These are phyloP conservation scores for Drosophila bifasciata DNA, from an alignment of 1,140 invertebrate genomes.

Conservation along the genomic window DNA sequence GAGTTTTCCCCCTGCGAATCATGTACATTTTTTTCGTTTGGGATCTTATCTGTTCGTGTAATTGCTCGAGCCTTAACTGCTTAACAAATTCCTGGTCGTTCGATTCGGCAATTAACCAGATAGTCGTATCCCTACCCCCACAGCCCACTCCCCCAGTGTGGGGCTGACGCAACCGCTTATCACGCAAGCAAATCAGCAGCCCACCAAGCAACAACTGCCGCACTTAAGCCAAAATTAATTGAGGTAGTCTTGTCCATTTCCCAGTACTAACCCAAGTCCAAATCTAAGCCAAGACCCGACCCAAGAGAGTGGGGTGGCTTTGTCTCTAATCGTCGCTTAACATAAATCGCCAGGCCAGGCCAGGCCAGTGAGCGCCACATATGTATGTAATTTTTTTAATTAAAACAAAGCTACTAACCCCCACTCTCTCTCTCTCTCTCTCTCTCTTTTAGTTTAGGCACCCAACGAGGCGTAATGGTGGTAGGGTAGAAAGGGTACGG, in stretches of 20 bases:
- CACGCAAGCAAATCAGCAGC: constrained; percentile 53
- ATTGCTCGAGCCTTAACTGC: constrained; percentile 30
- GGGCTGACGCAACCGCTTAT: constrained; percentile 68
- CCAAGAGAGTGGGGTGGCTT: constrained; percentile 21
- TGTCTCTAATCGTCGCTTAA: constrained; percentile 71
- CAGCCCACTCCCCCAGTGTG: constrained; percentile 11
- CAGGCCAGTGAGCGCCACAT: constrained; percentile 47
- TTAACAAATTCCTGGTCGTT: constrained; percentile 41
- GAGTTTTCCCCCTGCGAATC: neutral
- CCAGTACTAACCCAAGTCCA: neutral
- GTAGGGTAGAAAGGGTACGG: constrained; percentile 10
- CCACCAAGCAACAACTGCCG: constrained; percentile 10
- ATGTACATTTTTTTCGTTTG: constrained; percentile 6
- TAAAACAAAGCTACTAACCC: constrained; percentile 58
- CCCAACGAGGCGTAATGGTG: constrained; percentile 22
- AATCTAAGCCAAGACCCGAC: constrained; percentile 1
- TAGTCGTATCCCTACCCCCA: neutral
- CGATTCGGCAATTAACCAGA: constrained; percentile 40
- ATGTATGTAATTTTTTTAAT: constrained; percentile 67
- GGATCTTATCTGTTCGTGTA: constrained; percentile 25
- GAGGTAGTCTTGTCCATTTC: constrained; percentile 36
- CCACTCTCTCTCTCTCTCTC: neutral
- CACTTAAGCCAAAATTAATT: constrained; percentile 75
- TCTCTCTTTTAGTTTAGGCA: neutral
- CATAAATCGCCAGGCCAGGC: constrained; percentile 70